Evolutionary conservation across 2,888 invertebrate genomes (phyloP), one percentile per base, ranked within the genome.

Genomic region (Amblyteles armatorius): DNA sequence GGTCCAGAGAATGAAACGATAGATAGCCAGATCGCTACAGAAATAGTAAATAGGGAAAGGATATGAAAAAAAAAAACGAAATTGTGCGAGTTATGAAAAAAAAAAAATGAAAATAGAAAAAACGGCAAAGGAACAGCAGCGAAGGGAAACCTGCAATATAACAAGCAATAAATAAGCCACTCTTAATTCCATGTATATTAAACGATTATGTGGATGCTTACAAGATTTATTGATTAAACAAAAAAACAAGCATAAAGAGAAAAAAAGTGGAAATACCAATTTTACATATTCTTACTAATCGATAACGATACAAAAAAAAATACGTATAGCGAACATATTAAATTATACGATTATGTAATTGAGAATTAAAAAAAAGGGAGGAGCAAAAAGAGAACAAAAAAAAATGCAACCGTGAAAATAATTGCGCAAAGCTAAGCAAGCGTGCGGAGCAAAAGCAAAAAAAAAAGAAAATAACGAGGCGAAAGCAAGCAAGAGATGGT

Each of bases 251-350:
- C 40, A 40, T 40, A 40, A 40, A 40, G 40, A 40, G 40, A 40
- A 88, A 88, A 86, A 80, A 79, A 72, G 55, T 73, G 79, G 77
- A 82, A 91, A 92, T 93, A 93, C 92, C 93, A 92, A 93, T 94
- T 94, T 94, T 94, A 93, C 93, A 93, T 93, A 93, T 93, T 94
- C 94, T 93, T 94, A 94, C 93, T 94, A 93, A 93, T 91, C 92
- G 90, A 93, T 93, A 92, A 91, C 89, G 90, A 93, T 92, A 91
- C 91, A 92, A 83, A 81, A 83, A 72, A 84, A 79, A 86, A 90
- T 93, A 93, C 91, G 91, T 93, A 93, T 93, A 93, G 92, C 89
- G 90, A 80, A 91, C 91, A 92, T 92, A 93, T 91, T 92, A 90
- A 93, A 92, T 92, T 91, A 91, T 92, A 91, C 91, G 89, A 91